phyloP scores from a whole-genome alignment of 2,888 invertebrate species.

The Tenthredo livida region DNA sequence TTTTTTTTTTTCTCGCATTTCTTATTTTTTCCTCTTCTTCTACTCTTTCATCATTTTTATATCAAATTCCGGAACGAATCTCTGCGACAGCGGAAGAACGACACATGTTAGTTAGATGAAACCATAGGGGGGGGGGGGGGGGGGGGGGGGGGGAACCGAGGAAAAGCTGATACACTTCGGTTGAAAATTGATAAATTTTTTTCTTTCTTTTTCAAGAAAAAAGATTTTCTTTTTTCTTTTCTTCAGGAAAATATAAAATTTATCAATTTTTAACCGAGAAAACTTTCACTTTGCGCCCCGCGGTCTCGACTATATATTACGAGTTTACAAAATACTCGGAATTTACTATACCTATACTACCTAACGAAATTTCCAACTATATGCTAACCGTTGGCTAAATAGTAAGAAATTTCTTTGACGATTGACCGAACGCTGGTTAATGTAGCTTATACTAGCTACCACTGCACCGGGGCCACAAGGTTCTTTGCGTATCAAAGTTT shows the following conservation, averaged over 20 bases:
- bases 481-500: constrained; percentile 4
- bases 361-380: background rate
- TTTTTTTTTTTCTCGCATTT: background rate
- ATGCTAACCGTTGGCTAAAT: background rate
- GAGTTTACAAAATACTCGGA: background rate
- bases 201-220: background rate
- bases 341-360: too few species aligned
- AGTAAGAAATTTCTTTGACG: constrained; percentile 4
- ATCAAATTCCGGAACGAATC: background rate
- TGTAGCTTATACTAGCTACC: background rate
- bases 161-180: too few species aligned
- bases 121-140: too few species aligned
- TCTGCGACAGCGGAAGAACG: background rate
- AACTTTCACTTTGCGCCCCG: too few species aligned
- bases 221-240: background rate
- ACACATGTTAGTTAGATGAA: too few species aligned
- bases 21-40: background rate
- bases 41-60: background rate
- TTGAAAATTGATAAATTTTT: too few species aligned
- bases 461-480: too few species aligned
- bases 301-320: background rate
- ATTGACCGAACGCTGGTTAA: background rate
- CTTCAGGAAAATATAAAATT: too few species aligned
- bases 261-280: too few species aligned
- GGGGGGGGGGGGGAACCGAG: too few species aligned